Percentiles rank a stretch among this genome's conserved stretches.
Evolutionary conservation across 1,140 invertebrate species (phyloP).

Genomic region (Ladona fulva): DNA sequence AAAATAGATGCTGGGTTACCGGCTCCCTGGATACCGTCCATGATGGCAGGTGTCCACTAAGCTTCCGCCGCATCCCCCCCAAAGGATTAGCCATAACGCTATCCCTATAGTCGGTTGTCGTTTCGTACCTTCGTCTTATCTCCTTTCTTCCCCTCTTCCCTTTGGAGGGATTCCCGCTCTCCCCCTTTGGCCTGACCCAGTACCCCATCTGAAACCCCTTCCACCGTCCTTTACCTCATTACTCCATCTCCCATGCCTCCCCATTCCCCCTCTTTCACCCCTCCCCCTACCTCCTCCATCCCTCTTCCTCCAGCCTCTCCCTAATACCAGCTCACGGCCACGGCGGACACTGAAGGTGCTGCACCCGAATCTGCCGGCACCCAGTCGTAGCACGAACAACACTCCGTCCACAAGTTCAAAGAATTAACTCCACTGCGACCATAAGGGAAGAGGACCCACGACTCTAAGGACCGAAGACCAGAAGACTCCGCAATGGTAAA

Average conservation of each 20-base stretch:
- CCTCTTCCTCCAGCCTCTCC: background rate
- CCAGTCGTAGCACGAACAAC: background rate
- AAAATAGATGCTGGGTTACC: background rate
- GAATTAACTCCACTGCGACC: background rate
- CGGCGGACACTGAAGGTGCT: background rate
- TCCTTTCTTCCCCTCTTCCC: background rate
- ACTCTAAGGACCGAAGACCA: background rate
- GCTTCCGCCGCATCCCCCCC: background rate
- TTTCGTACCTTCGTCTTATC: background rate
- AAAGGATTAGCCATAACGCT: background rate
- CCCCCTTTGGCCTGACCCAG: background rate
- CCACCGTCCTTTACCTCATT: background rate
- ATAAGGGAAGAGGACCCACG: no score
- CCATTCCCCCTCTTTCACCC: background rate
- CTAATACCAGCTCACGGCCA: background rate
- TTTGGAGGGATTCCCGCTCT: background rate
- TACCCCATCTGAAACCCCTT: background rate
- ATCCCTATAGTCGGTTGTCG: conserved; percentile 3
- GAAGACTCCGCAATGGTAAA: background rate
- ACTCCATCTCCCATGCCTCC: background rate
- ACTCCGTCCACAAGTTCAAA: background rate
- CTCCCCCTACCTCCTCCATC: background rate
- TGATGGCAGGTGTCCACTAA: background rate
- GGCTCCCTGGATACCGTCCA: background rate
- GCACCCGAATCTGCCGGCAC: background rate